phyloP scores from a whole-genome alignment of 2,113 vertebrate genomes.

The Microtus richardsoni region DNA sequence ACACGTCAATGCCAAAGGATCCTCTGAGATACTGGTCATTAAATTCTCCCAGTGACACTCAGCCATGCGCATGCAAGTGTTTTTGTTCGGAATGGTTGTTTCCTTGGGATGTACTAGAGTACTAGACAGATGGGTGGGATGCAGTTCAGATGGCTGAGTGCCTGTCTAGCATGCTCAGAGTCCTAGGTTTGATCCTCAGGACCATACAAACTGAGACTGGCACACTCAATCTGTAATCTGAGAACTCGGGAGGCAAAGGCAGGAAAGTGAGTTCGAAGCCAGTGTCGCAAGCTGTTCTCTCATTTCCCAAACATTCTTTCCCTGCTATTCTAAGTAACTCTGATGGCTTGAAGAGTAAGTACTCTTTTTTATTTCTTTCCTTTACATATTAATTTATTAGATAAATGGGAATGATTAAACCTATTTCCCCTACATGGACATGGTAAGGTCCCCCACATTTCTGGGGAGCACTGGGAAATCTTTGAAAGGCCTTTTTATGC shows the following conservation, averaged over 20 bases:
- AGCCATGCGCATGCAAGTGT: neutral
- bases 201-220: neutral
- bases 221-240: neutral
- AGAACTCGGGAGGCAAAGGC: neutral
- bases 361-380: neutral
- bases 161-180: too few species aligned
- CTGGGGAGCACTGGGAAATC: neutral
- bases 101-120: neutral
- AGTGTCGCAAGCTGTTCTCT: neutral
- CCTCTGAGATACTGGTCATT: neutral
- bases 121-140: neutral
- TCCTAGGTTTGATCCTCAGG: neutral
- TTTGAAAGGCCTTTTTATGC: neutral
- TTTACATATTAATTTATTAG: neutral
- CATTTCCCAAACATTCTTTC: neutral
- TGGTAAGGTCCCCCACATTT: neutral
- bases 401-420: neutral
- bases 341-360: neutral
- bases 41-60: neutral
- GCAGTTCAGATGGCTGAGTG: neutral
- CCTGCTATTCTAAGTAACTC: neutral
- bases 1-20: neutral
- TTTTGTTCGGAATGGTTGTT: neutral
- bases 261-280: neutral
- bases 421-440: neutral